Evolutionary conservation across 2,113 vertebrate species (phyloP), one percentile per base, ranked within the genome.

Genomic region (Meles meles): DNA sequence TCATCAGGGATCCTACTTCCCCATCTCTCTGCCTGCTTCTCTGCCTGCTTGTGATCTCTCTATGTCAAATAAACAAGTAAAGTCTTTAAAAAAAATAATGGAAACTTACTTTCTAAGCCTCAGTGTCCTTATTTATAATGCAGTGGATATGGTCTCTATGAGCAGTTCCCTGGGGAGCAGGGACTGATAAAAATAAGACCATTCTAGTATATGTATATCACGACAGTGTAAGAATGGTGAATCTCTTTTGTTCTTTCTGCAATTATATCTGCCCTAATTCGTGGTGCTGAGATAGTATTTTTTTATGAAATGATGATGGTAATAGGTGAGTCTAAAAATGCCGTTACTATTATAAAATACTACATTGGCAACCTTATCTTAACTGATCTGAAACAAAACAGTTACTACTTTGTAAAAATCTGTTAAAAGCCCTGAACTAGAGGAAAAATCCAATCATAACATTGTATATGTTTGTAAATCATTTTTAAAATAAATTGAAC

Each of bases 351-450:
- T 55, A 49, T 49, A 71, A 96, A 95, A 83, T 76, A 63, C 18
- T 88, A 55, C 44, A 69, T 31, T 92, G 83, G 14, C 3, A 31
- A 87, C 47, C 10, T 61, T 42, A 63, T 23, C n/a, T 88, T 37
- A 97, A 59, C n/a, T 59, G 34, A 96, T 92, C 63, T 79, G 31
- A 96, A 93, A 77, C 3, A 18, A 79, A 94, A 84, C 13, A 29
- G 39, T 74, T 69, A 91, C 69, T 88, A n/a, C 5, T 94, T 80
- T 44, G 2, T 91, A 57, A 63, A 90, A 97, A 85, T 79, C 9
- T 93, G 2, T 94, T 72, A 55, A 65, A 25, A 85, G 2, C 9
- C 34, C 59, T 63, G 37, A 96, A 49, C 3, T 82, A 69, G 81
- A 76, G 49, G 9, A 95, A 96, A 96, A 67, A 69, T 87, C 61